Evolutionary conservation across 2,888 invertebrate genomes (phyloP).

Genomic region (Nemotelus pantherinus): DNA sequence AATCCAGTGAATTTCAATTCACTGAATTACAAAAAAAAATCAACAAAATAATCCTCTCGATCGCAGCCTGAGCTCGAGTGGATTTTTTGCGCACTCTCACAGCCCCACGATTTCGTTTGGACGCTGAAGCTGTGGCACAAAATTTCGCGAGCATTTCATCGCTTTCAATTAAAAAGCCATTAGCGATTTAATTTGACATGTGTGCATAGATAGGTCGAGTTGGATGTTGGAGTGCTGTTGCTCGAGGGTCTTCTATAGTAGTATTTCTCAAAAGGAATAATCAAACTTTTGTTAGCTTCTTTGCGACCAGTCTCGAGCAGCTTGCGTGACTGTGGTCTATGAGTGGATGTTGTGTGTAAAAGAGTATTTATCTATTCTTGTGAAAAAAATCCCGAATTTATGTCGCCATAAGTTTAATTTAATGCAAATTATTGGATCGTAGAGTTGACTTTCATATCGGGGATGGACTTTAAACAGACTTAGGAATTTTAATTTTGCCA

Average conservation of each 20-base stretch:
- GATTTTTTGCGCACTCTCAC: too few relatives aligned
- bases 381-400: too few relatives aligned
- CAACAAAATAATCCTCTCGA: neutral
- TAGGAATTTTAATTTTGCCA: too few relatives aligned
- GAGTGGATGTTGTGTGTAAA: too few relatives aligned
- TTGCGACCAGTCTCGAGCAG: too few relatives aligned
- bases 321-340: too few relatives aligned
- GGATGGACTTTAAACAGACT: too few relatives aligned
- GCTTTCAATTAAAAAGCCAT: constrained; percentile 42
- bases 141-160: constrained; percentile 34
- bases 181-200: constrained; percentile 24
- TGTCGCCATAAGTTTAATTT: too few relatives aligned
- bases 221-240: too few relatives aligned
- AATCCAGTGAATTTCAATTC: constrained; percentile 32
- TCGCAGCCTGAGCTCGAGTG: neutral
- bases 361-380: too few relatives aligned
- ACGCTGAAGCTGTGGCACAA: neutral
- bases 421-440: too few relatives aligned
- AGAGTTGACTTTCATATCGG: too few relatives aligned
- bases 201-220: neutral
- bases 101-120: neutral
- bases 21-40: neutral
- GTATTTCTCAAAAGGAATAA: constrained; percentile 11
- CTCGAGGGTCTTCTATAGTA: neutral
- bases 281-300: neutral